Percentiles rank a stretch among this genome's conserved stretches.
These are phyloP conservation scores for Dasyornis broadbenti DNA, from an alignment of 2,113 vertebrate species.

Conservation along the genomic window DNA sequence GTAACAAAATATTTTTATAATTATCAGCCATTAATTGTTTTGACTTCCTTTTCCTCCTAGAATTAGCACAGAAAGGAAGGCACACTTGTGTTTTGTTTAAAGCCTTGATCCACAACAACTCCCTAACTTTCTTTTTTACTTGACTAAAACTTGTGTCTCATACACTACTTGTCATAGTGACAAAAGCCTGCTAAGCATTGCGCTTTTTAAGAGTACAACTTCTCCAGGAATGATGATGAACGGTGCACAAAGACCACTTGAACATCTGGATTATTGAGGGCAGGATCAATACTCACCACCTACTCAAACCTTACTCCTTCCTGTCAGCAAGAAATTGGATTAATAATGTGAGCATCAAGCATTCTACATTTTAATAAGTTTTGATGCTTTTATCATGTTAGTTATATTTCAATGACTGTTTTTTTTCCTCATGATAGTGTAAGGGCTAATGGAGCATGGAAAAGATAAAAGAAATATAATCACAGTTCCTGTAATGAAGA, in stretches of 20 bases:
- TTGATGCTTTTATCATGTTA: background rate
- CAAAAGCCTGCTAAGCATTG: background rate
- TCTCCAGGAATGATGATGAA: background rate
- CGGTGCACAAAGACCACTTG: background rate
- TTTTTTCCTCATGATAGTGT: background rate
- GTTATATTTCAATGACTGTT: background rate
- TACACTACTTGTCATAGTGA: background rate
- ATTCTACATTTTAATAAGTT: background rate
- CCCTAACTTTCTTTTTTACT: background rate
- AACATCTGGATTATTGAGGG: background rate
- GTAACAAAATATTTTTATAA: background rate
- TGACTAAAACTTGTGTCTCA: background rate
- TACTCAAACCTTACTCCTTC: background rate
- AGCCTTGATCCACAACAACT: background rate
- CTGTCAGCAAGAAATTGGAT: background rate
- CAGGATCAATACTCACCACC: background rate
- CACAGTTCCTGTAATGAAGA: background rate
- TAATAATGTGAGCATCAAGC: background rate
- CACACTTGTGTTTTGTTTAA: background rate
- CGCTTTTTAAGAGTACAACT: background rate
- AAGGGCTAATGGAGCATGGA: background rate
- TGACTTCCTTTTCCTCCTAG: conserved; percentile 1
- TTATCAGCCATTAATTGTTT: background rate
- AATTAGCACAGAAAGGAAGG: conserved; percentile 11
- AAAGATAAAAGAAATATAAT: background rate